phyloP scores from a whole-genome alignment of 2,888 invertebrate genomes.

The Pachycephus smyrnensis region DNA sequence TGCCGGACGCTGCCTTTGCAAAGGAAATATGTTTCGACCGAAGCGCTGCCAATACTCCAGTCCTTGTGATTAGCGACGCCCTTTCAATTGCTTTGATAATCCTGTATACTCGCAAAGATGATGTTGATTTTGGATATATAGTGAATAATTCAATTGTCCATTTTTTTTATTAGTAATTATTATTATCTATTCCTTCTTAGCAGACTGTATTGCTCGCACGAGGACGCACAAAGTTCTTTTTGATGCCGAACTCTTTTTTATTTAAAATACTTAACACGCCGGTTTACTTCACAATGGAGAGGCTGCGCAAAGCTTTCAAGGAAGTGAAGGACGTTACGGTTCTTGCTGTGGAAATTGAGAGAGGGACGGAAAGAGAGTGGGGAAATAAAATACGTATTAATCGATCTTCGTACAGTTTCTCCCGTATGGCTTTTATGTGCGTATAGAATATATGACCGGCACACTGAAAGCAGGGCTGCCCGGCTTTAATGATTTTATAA shows the following conservation, averaged over 20 bases:
- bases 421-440: not conserved
- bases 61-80: not conserved
- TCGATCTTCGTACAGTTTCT: not conserved
- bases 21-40: constrained; percentile 7
- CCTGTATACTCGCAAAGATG: not conserved
- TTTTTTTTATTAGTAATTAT: not conserved
- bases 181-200: not conserved
- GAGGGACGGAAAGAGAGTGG: not conserved
- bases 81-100: not conserved
- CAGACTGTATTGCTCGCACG: not conserved
- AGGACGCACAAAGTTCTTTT: not conserved
- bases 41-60: not conserved
- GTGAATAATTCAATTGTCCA: not conserved
- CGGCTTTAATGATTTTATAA: not conserved
- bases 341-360: not conserved
- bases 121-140: not conserved
- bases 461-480: not conserved
- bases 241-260: not conserved
- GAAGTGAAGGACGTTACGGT: not conserved
- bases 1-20: constrained; percentile 5
- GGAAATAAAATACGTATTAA: not conserved
- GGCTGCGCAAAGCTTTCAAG: not conserved
- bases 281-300: not conserved
- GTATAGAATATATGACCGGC: not conserved
- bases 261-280: not conserved